A percentile compares a stretch with the other conserved stretches of the same genome.
phyloP scores from a whole-genome alignment of 2,888 invertebrate species.

The Campopleginae sp. region DNA sequence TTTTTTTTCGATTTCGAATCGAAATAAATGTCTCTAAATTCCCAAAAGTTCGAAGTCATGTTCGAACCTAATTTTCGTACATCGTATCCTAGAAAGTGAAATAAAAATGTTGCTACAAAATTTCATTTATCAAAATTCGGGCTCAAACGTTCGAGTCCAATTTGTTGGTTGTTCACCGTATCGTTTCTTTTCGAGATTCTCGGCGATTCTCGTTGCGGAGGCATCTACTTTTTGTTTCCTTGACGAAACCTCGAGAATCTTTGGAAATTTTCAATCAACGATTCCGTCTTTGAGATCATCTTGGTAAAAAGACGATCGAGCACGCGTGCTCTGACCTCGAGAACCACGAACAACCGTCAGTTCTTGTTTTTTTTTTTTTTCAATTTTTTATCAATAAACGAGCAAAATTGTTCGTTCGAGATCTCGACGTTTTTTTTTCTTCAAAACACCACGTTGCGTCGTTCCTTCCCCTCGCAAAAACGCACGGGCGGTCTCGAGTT shows the following conservation, averaged over 20 bases:
- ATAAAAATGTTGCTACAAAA: not conserved
- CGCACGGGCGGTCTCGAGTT: not conserved
- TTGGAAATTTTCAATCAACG: not conserved
- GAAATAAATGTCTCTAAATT: not conserved
- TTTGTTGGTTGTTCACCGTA: not conserved
- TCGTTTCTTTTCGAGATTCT: not conserved
- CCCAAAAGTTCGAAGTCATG: slow-evolving; percentile 22
- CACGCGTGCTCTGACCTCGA: not conserved
- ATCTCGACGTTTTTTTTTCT: not conserved
- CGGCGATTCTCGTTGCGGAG: not conserved
- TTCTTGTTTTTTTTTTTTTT: no score
- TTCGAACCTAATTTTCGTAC: slow-evolving; percentile 24
- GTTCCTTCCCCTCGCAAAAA: not conserved
- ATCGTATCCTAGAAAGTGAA: not conserved
- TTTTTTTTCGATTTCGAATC: not conserved
- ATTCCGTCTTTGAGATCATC: not conserved
- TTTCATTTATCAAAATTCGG: slow-evolving; percentile 6
- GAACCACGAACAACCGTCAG: not conserved
- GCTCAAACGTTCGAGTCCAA: slow-evolving; percentile 1
- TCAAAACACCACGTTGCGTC: not conserved
- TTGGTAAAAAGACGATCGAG: not conserved
- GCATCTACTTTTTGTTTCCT: not conserved
- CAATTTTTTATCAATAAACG: not conserved
- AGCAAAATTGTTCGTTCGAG: not conserved
- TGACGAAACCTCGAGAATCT: not conserved